phyloP scores from a whole-genome alignment of 2,113 vertebrate species.

The Cochlearius cochlearius region DNA sequence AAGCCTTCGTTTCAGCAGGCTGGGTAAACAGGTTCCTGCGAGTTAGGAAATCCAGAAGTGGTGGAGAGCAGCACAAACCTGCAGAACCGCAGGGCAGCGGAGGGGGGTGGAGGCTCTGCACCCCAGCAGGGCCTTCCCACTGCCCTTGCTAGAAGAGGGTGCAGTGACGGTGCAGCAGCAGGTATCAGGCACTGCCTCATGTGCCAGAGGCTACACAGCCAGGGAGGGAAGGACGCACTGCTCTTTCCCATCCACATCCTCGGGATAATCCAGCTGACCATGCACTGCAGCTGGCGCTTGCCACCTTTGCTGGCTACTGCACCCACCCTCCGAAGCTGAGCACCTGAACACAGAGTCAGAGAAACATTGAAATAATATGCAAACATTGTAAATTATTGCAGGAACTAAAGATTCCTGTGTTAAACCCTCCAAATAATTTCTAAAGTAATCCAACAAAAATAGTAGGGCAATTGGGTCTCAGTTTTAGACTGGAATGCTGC shows the following conservation, averaged over 20 bases:
- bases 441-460: not conserved
- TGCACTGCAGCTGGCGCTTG: not conserved
- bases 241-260: not conserved
- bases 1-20: not conserved
- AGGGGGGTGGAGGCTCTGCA: not conserved
- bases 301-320: not conserved
- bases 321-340: not conserved
- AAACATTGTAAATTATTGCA: not conserved
- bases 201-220: not conserved
- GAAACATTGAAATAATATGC: not conserved
- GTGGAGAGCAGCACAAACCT: not conserved
- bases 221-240: not conserved
- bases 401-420: not conserved
- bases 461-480: not conserved
- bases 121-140: not conserved
- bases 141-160: not conserved
- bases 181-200: rapidly evolving
- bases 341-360: not conserved
- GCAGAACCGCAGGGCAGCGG: not conserved
- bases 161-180: not conserved
- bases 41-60: not conserved
- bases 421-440: not conserved
- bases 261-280: not conserved
- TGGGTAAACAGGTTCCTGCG: not conserved
- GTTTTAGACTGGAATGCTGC: not conserved